Evolutionary conservation across 2,797 vertebrate species (phyloP).

Genomic region (Cossypha heuglini): DNA sequence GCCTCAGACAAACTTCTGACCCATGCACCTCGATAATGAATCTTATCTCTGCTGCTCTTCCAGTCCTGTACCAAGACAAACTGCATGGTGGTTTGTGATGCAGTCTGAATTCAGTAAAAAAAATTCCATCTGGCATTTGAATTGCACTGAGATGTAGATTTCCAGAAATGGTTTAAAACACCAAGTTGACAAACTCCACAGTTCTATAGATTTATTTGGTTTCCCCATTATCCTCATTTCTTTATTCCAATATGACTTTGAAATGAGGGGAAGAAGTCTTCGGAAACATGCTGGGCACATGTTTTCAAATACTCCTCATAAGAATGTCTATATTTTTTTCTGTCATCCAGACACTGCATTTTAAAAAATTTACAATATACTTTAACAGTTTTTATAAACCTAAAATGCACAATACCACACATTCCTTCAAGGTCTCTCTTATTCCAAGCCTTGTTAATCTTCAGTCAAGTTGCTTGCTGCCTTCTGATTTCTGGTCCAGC

Average conservation of each 20-base stretch:
- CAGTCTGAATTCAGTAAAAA: conserved; percentile 17
- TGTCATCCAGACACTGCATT: conserved; percentile 65
- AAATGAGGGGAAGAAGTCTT: conserved; percentile 66
- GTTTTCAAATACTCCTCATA: conserved; percentile 67
- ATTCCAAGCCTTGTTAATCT: not conserved
- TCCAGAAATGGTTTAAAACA: conserved; percentile 53
- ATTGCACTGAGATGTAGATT: conserved; percentile 34
- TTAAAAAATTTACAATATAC: conserved; percentile 70
- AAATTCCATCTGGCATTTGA: conserved; percentile 21
- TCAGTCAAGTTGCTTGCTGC: conserved; percentile 90
- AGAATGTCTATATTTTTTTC: conserved; percentile 65
- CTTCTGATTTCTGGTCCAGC: conserved; percentile 93
- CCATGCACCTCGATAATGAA: not conserved
- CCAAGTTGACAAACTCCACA: conserved; percentile 16
- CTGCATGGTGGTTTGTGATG: not conserved
- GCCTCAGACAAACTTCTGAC: conserved; percentile 28
- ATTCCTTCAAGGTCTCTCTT: conserved; percentile 12
- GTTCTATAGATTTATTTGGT: conserved; percentile 33
- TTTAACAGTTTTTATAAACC: conserved; percentile 64
- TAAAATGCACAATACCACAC: conserved; percentile 60
- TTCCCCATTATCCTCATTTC: conserved; percentile 50
- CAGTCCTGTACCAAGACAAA: not conserved
- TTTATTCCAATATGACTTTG: conserved; percentile 50
- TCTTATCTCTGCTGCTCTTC: not conserved
- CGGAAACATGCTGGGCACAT: conserved; percentile 61